These are phyloP conservation scores for Salvelinus alpinus DNA, from an alignment of 2,113 vertebrate genomes.

Conservation along the genomic window DNA sequence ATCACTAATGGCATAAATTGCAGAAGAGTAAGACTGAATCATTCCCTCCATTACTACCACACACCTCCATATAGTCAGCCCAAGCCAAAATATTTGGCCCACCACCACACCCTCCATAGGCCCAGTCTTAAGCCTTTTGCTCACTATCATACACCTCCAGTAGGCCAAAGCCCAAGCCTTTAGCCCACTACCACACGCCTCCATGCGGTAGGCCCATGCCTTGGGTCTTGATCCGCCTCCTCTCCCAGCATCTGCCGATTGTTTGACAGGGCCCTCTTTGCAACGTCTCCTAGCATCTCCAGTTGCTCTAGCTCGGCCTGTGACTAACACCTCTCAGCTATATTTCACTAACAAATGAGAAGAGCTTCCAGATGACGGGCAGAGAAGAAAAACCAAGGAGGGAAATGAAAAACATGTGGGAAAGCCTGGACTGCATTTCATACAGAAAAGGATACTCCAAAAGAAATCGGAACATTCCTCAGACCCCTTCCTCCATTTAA, in stretches of 20 bases:
- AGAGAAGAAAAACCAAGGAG: not conserved
- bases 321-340: slow-evolving; percentile 6
- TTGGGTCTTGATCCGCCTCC: not conserved
- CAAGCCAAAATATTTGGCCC: not conserved
- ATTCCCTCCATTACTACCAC: no score
- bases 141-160: not conserved
- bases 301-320: not conserved
- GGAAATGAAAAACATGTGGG: not conserved
- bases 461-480: not conserved
- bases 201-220: not conserved
- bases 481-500: no score
- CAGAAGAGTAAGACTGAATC: no score
- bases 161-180: no score
- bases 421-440: not conserved
- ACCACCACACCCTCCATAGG: not conserved
- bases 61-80: not conserved
- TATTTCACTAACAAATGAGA: slow-evolving; percentile 2
- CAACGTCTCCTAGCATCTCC: not conserved
- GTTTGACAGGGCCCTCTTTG: not conserved
- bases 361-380: not conserved
- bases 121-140: not conserved
- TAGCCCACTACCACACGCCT: not conserved
- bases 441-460: not conserved
- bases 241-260: not conserved
- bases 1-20: no score